Conservation (phyloP, 2,797 vertebrate genomes). For the Brachymystax lenok region DNA sequence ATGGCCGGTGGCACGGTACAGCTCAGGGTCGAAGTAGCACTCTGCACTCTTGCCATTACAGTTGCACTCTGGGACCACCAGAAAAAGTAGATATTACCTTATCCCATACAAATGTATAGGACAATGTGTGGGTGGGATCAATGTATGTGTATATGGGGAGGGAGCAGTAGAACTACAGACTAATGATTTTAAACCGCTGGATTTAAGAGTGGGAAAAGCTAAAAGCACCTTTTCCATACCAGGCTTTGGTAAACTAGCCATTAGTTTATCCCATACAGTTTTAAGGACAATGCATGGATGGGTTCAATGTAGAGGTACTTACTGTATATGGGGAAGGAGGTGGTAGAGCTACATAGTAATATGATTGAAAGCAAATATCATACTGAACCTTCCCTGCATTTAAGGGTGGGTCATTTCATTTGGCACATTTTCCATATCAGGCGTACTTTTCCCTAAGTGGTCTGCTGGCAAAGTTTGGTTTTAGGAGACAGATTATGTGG, state of each 20-base stretch:
- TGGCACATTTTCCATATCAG: neutral
- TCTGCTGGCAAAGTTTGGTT: no score
- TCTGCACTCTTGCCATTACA: constrained; percentile 86
- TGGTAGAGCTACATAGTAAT: neutral
- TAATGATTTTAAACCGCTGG: constrained; percentile 32
- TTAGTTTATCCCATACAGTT: no score
- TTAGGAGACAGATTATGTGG: neutral
- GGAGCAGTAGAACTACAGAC: constrained; percentile 83
- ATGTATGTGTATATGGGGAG: neutral
- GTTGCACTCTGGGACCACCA: constrained; percentile 81
- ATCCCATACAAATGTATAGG: neutral
- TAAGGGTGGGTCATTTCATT: neutral
- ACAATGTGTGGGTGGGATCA: constrained; percentile 32
- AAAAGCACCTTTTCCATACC: no score
- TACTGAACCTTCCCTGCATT: neutral
- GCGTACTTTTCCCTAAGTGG: neutral
- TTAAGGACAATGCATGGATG: no score
- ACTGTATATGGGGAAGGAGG: no score
- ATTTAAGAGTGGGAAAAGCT: no score
- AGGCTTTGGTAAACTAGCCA: no score
- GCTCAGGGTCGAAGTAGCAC: constrained; percentile 88
- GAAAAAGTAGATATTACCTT: neutral
- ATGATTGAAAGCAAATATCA: neutral
- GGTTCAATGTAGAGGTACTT: no score
- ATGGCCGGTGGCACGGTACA: constrained; percentile 91